phyloP scores from a whole-genome alignment of 2,888 invertebrate genomes.

The Autographa pulchrina region DNA sequence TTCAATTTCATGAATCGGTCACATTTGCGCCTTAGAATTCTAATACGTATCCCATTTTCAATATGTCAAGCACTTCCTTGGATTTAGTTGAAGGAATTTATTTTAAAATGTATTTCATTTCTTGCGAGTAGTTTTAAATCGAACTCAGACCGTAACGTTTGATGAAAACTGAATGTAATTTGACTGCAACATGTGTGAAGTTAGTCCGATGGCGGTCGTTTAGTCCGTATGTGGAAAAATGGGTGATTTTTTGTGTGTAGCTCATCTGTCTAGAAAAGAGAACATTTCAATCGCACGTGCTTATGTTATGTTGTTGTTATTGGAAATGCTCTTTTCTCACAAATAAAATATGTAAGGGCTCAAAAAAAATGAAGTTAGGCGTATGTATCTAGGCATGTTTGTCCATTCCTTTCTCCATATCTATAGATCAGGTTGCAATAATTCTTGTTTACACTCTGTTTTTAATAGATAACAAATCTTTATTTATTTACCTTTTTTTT shows the following conservation, averaged over 20 bases:
- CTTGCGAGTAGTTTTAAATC: constrained; percentile 5
- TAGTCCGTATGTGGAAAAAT: not conserved
- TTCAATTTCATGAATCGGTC: constrained; percentile 19
- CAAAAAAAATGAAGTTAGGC: too few species aligned
- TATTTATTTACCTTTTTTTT: too few species aligned
- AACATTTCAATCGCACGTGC: too few species aligned
- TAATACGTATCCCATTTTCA: constrained; percentile 24
- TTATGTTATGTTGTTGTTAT: too few species aligned
- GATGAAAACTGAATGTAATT: not conserved
- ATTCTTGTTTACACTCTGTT: too few species aligned
- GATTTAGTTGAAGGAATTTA: constrained; percentile 6
- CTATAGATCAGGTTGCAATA: too few species aligned
- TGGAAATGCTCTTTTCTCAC: too few species aligned
- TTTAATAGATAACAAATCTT: too few species aligned
- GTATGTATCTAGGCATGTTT: too few species aligned
- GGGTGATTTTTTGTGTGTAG: not conserved
- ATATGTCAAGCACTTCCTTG: constrained; percentile 22
- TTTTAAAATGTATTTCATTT: constrained; percentile 9
- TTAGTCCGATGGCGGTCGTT: not conserved
- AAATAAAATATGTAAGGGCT: too few species aligned
- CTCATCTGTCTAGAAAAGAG: too few species aligned
- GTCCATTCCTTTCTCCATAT: too few species aligned
- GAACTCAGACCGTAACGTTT: not conserved
- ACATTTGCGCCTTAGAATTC: constrained; percentile 16
- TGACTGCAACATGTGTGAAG: not conserved